A percentile compares a stretch with the other conserved stretches of the same genome.
phyloP scores from a whole-genome alignment of 2,113 vertebrate species.

The Echinops telfairi region DNA sequence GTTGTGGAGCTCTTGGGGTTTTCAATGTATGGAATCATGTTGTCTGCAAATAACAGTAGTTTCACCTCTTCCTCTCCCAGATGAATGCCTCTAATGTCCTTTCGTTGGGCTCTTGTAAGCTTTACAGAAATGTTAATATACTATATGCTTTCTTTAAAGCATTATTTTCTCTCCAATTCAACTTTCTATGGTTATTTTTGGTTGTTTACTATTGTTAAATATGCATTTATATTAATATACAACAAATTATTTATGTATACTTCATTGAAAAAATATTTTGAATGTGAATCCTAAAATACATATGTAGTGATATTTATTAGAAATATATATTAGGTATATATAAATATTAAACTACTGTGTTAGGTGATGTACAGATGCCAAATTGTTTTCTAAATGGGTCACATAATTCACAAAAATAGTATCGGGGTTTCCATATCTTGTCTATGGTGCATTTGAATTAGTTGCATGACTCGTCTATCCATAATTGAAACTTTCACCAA shows the following conservation, averaged over 20 bases:
- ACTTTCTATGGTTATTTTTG: neutral
- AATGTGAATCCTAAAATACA: neutral
- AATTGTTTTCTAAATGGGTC: no score
- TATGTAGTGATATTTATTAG: neutral
- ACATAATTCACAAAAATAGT: neutral
- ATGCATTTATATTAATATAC: neutral
- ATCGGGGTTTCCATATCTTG: neutral
- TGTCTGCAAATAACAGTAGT: no score
- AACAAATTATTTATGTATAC: neutral
- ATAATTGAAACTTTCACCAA: no score
- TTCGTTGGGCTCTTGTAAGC: neutral
- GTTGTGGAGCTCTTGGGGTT: no score
- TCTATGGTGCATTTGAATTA: neutral
- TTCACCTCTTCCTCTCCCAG: no score
- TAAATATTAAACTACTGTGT: neutral
- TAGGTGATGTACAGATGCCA: neutral
- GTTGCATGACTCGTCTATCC: neutral
- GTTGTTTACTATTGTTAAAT: neutral
- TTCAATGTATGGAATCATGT: no score
- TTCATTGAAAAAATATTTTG: neutral
- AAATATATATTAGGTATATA: neutral
- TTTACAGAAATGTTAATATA: neutral
- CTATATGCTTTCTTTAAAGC: neutral
- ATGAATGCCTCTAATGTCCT: no score
- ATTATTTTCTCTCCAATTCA: no score